A percentile compares a stretch with the other conserved stretches of the same genome.
These are phyloP conservation scores for Anagrus nilaparvatae DNA, from an alignment of 1,140 invertebrate species.

Conservation along the genomic window DNA sequence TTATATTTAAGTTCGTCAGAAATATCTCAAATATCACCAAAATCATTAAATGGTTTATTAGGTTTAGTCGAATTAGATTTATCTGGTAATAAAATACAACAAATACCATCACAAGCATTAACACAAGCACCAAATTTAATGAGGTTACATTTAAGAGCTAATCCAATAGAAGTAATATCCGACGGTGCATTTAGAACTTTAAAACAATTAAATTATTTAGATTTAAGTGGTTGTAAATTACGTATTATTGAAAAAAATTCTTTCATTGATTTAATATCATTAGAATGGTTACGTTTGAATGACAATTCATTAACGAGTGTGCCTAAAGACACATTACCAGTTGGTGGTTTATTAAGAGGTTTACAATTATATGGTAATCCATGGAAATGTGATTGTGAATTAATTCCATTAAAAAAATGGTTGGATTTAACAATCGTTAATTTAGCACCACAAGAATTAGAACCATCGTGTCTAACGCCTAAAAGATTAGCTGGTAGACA, in stretches of 20 bases:
- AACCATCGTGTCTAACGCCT: slow-evolving; percentile 67
- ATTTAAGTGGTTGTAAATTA: slow-evolving; percentile 71
- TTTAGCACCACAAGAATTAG: slow-evolving; percentile 41
- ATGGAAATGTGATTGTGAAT: slow-evolving; percentile 79
- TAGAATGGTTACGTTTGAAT: slow-evolving; percentile 76
- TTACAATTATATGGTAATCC: slow-evolving; percentile 76
- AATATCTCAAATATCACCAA: slow-evolving; percentile 63
- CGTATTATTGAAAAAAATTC: slow-evolving; percentile 65
- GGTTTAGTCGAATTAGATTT: slow-evolving; percentile 85
- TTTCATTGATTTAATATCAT: slow-evolving; percentile 66
- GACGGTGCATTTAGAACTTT: slow-evolving; percentile 67
- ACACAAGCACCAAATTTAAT: slow-evolving; percentile 65
- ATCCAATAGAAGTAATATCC: slow-evolving; percentile 64
- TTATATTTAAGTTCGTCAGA: slow-evolving; percentile 69
- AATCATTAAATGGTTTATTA: slow-evolving; percentile 70
- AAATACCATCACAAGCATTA: slow-evolving; percentile 68
- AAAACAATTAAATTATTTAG: slow-evolving; percentile 64
- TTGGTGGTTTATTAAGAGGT: slow-evolving; percentile 59
- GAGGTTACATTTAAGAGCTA: slow-evolving; percentile 67
- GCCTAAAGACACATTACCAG: slow-evolving; percentile 28
- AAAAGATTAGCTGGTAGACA: slow-evolving; percentile 51
- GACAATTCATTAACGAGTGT: slow-evolving; percentile 67
- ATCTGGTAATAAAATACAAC: slow-evolving; percentile 65
- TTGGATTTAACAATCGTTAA: slow-evolving; percentile 56
- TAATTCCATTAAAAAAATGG: slow-evolving; percentile 68